phyloP scores from a whole-genome alignment of 2,797 vertebrate genomes.

The Octomys mimax region DNA sequence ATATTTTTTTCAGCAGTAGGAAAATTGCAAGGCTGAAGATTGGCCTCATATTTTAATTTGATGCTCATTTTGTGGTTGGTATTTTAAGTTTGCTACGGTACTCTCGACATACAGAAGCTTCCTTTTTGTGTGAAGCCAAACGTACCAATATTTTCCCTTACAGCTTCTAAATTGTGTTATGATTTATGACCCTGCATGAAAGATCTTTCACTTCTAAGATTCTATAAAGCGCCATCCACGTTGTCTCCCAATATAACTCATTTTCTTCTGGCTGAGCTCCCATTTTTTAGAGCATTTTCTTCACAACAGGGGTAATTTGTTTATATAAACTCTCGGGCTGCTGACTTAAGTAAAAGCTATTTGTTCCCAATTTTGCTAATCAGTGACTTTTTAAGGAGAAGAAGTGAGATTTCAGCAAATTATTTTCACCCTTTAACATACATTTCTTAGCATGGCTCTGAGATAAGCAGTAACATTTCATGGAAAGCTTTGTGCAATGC shows the following conservation, averaged over 20 bases:
- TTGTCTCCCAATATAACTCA: not conserved
- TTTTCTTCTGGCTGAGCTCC: not conserved
- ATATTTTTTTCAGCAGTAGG: not conserved
- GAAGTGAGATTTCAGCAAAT: conserved; percentile 75
- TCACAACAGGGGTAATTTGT: conserved; percentile 31
- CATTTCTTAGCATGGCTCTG: not conserved
- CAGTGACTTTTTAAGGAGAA: conserved; percentile 70
- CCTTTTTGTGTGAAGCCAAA: not conserved
- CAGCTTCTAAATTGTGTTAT: not conserved
- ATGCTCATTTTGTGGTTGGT: not conserved
- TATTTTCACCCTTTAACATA: conserved; percentile 31
- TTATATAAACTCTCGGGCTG: conserved; percentile 60
- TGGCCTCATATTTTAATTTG: conserved; percentile 7
- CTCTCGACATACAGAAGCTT: not conserved
- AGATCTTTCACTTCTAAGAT: not conserved
- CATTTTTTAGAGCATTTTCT: not conserved
- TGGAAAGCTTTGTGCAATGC: not conserved
- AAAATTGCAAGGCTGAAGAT: not conserved
- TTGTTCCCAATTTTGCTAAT: conserved; percentile 74
- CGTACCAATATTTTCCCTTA: not conserved
- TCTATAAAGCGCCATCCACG: not conserved
- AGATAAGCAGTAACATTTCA: conserved; percentile 57
- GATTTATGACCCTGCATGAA: not conserved
- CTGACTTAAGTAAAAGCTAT: conserved; percentile 64
- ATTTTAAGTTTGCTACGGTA: not conserved